Evolutionary conservation across 2,113 vertebrate species (phyloP), one percentile per base, ranked within the genome.

Genomic region (Verasper variegatus): DNA sequence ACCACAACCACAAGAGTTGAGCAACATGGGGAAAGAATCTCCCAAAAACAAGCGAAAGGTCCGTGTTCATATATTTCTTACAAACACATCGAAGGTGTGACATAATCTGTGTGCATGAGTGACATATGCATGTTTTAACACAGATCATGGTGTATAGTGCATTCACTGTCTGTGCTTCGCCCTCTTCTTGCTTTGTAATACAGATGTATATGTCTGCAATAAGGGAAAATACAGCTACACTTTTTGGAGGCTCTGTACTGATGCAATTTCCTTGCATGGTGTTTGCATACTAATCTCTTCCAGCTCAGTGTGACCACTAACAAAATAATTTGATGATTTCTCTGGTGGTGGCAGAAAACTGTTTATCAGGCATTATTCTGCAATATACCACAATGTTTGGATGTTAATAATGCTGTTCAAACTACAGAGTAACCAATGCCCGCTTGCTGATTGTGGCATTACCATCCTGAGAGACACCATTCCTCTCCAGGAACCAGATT

Each of bases 41-140:
- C 24, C 45, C 0, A 86, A 80, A 68, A 76, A 42, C 78, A 88
- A 87, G 71, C 49, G 68, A 74, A 91, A 93, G 92, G 92, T 93
- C 24, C 13, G 79, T 78, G 10, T 65, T 31, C 11, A 35, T 45
- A 17, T 47, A 45, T 2, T 61, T 26, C 6, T 26, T 24, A 12
- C 1, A 11, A 13, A 27, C 54, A 4, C 9, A 15, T 5, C n/a
- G n/a, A 9, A 74, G 26, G 18, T 55, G 31, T 52, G 20, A 9
- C 9, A 18, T 1, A 51, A 7, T 59, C 12, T 47, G 15, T 71
- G 21, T 71, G 21, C 58, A 42, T 12, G 21, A 52, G 37, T 63
- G 37, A 5, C 31, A 37, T 21, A 21, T 49, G n/a, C 37, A 57
- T 66, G 55, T 70, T 76, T 45, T 1, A 55, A 11, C 5, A 37